Percentiles rank a stretch among this genome's conserved stretches.
Evolutionary conservation across 2,113 vertebrate species (phyloP).

Genomic region (Pagrus major): DNA sequence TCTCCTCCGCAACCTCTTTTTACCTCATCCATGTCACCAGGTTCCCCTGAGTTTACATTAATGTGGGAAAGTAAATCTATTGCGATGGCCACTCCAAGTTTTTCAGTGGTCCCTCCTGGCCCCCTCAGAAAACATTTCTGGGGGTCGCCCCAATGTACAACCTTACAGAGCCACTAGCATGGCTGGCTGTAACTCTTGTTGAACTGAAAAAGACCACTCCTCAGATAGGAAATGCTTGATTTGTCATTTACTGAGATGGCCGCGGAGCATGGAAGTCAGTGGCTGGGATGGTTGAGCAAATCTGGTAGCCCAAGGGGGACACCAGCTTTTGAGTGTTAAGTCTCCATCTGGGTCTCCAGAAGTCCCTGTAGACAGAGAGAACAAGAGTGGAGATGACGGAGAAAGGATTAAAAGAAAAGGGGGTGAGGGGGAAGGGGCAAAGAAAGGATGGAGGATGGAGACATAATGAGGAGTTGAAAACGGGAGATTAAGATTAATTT

Average conservation of each 20-base stretch:
- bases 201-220: background rate
- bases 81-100: no score
- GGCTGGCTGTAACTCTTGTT: background rate
- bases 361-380: background rate
- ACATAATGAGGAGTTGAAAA: conserved; percentile 11
- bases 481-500: conserved; percentile 22
- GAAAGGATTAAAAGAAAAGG: conserved; percentile 29
- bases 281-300: conserved; percentile 13
- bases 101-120: no score
- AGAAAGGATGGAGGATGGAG: conserved; percentile 1
- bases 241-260: background rate
- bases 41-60: no score
- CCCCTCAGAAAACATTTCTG: no score
- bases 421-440: background rate
- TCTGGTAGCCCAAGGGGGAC: conserved; percentile 2
- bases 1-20: no score
- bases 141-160: background rate
- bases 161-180: background rate
- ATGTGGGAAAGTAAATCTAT: no score
- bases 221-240: background rate
- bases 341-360: background rate
- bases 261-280: background rate
- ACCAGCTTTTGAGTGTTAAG: background rate
- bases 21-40: no score
- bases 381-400: background rate